phyloP scores from a whole-genome alignment of 2,888 invertebrate genomes.

The Piscicola geometra region DNA sequence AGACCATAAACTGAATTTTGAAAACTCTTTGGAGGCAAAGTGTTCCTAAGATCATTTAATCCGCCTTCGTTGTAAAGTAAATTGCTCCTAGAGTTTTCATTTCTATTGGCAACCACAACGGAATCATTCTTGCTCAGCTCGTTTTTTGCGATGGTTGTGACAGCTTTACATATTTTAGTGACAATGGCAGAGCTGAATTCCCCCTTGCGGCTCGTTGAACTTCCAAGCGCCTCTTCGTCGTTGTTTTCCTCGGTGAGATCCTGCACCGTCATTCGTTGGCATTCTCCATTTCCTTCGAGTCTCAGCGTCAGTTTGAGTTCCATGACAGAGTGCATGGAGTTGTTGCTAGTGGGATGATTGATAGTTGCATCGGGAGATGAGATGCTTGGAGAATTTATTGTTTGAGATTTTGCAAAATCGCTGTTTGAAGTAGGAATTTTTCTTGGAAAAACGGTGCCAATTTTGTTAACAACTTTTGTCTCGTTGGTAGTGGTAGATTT shows the following conservation, averaged over 20 bases:
- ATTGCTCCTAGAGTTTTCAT: not conserved
- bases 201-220: not conserved
- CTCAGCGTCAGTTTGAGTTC: slow-evolving; percentile 37
- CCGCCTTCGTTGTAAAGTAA: not conserved
- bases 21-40: not conserved
- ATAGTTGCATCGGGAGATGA: not conserved
- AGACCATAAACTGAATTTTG: slow-evolving; percentile 24
- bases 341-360: not conserved
- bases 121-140: not conserved
- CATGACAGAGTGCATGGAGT: slow-evolving; percentile 22
- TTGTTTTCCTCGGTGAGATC: not conserved
- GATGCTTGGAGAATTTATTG: not conserved
- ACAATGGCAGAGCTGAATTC: slow-evolving; percentile 22
- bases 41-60: not conserved
- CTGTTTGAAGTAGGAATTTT: not conserved
- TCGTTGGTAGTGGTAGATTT: not conserved
- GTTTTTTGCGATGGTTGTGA: slow-evolving; percentile 15
- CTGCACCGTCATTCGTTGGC: not conserved
- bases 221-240: not conserved
- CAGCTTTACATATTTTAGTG: slow-evolving; percentile 19
- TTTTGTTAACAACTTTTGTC: not conserved
- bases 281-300: slow-evolving; percentile 22
- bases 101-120: not conserved
- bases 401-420: not conserved
- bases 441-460: not conserved